phyloP scores from a whole-genome alignment of 2,113 vertebrate genomes.

The Dipodomys ordii region DNA sequence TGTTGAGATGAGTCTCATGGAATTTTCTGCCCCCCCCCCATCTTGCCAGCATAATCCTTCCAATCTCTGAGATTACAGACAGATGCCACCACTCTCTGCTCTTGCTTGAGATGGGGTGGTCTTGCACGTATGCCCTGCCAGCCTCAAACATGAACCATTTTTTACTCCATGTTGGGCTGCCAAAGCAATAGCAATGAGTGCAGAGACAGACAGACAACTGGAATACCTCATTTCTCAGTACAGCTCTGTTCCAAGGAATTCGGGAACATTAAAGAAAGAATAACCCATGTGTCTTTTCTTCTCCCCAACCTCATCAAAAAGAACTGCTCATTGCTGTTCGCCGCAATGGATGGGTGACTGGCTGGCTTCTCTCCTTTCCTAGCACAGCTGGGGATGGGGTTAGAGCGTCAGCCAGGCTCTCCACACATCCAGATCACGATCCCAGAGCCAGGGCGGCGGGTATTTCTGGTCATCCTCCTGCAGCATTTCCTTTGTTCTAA shows the following conservation, averaged over 20 bases:
- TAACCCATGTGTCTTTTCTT: neutral
- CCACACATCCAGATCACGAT: too few species aligned
- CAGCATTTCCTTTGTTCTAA: slow-evolving; percentile 49
- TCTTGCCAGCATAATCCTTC: too few species aligned
- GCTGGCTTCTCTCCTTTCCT: too few species aligned
- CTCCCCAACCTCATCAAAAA: neutral
- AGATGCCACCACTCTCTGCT: too few species aligned
- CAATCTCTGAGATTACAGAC: too few species aligned
- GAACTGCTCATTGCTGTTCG: slow-evolving; percentile 7
- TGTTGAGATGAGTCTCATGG: too few species aligned
- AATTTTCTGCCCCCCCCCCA: too few species aligned
- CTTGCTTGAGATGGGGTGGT: too few species aligned
- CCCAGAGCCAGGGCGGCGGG: too few species aligned
- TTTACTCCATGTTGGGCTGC: neutral
- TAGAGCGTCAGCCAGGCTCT: slow-evolving; percentile 54
- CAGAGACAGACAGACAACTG: neutral
- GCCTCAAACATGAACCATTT: neutral
- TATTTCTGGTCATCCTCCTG: neutral
- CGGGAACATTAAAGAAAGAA: neutral
- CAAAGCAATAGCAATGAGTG: neutral
- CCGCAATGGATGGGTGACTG: neutral
- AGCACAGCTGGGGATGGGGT: slow-evolving; percentile 43
- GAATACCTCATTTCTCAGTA: neutral
- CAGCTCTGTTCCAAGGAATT: neutral
- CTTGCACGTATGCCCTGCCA: too few species aligned